These are phyloP conservation scores for Minunthozetes semirufus DNA, from an alignment of 2,888 invertebrate genomes.

Conservation along the genomic window DNA sequence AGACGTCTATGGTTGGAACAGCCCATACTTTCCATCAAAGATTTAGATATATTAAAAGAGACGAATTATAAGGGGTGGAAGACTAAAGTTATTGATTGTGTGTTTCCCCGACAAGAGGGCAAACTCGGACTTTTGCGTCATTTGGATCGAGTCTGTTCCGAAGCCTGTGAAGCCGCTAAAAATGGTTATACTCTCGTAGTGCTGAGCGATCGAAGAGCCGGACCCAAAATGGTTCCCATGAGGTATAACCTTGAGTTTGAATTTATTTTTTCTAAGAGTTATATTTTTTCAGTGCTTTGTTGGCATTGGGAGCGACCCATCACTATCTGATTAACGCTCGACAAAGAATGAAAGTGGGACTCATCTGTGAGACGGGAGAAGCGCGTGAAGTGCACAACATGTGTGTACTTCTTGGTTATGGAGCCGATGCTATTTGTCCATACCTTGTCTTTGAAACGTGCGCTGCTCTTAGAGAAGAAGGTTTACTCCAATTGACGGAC, in stretches of 20 bases:
- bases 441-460: slow-evolving; percentile 93
- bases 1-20: slow-evolving; percentile 86
- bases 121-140: slow-evolving; percentile 66
- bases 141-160: slow-evolving; percentile 68
- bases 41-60: slow-evolving; percentile 76
- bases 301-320: slow-evolving; percentile 87
- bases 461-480: slow-evolving; percentile 73
- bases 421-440: slow-evolving; percentile 96
- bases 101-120: slow-evolving; percentile 65
- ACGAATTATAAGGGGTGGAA: slow-evolving; percentile 81
- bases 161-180: slow-evolving; percentile 71
- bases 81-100: slow-evolving; percentile 77
- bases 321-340: slow-evolving; percentile 90
- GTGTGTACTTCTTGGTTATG: slow-evolving; percentile 89
- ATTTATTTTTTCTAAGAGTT: background rate
- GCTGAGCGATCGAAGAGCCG: slow-evolving; percentile 64
- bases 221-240: slow-evolving; percentile 50
- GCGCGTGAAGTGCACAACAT: slow-evolving; percentile 85
- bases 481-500: slow-evolving; percentile 69
- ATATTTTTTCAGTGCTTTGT: slow-evolving; percentile 49
- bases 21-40: slow-evolving; percentile 84
- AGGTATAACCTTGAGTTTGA: slow-evolving; percentile 47
- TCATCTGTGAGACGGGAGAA: slow-evolving; percentile 92
- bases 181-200: slow-evolving; percentile 75
- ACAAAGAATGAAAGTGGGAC: slow-evolving; percentile 89